phyloP scores from a whole-genome alignment of 1,140 invertebrate genomes.

The Zophobas morio region DNA sequence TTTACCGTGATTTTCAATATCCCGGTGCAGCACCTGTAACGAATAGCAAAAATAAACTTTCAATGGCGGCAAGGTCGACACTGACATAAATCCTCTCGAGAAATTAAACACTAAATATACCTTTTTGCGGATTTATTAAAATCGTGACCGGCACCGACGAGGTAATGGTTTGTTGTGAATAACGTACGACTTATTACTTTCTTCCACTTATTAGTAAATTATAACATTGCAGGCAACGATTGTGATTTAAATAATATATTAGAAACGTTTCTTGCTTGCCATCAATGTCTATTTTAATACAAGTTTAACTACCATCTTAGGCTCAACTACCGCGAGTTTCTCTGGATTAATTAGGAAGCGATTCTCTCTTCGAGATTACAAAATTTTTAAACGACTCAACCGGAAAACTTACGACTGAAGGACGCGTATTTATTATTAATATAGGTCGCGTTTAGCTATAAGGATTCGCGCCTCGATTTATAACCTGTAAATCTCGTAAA shows the following conservation, averaged over 20 bases:
- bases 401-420: not conserved
- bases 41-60: conserved; percentile 51
- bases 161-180: conserved; percentile 31
- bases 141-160: conserved; percentile 32
- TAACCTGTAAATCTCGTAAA: too few relatives aligned
- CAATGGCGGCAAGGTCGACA: conserved; percentile 12
- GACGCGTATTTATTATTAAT: not conserved
- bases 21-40: conserved; percentile 85
- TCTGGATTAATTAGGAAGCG: conserved; percentile 36
- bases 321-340: conserved; percentile 23
- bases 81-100: conserved; percentile 17
- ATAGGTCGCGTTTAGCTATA: too few relatives aligned
- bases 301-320: conserved; percentile 35
- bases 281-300: conserved; percentile 34
- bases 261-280: conserved; percentile 41
- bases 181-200: conserved; percentile 44
- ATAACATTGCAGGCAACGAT: conserved; percentile 32
- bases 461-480: too few relatives aligned
- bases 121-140: conserved; percentile 41
- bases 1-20: conserved; percentile 88
- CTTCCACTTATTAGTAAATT: conserved; percentile 44
- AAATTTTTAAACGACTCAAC: conserved; percentile 12
- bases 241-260: conserved; percentile 46
- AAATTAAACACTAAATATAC: conserved; percentile 22
- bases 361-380: conserved; percentile 14